Evolutionary conservation across 37 sponge, comb jelly and placozoan genomes (phyloP).

Genomic region (Ianthella basta): DNA sequence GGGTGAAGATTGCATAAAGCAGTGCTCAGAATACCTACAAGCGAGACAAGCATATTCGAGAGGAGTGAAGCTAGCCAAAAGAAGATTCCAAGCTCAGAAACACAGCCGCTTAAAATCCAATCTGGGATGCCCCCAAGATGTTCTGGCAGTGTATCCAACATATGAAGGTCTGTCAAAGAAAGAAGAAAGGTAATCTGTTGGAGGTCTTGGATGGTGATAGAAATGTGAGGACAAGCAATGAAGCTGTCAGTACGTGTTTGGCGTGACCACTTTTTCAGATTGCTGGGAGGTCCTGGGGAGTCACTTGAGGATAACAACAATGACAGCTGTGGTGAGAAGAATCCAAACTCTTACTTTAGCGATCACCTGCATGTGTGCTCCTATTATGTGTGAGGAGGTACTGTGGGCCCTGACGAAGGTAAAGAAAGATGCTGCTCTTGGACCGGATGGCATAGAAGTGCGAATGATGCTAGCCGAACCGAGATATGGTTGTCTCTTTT

Average conservation of each 20-base stretch:
- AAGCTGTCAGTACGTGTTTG: slow-evolving; percentile 6
- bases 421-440: neutral
- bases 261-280: neutral
- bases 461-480: no score
- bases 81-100: neutral
- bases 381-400: neutral
- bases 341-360: neutral
- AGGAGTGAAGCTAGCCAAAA: neutral
- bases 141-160: slow-evolving; percentile 1
- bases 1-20: neutral
- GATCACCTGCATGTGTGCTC: neutral
- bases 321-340: neutral
- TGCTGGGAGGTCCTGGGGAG: neutral
- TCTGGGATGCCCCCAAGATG: neutral
- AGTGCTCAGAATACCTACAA: neutral
- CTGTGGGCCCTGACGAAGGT: neutral
- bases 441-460: slow-evolving; percentile 12
- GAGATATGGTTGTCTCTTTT: neutral
- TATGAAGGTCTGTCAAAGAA: neutral
- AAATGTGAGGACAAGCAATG: neutral
- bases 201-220: slow-evolving; percentile 1
- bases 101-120: neutral
- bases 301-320: neutral
- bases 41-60: neutral
- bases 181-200: neutral